Evolutionary conservation across 2,888 invertebrate species (phyloP).

Genomic region (Drosophila falleni): DNA sequence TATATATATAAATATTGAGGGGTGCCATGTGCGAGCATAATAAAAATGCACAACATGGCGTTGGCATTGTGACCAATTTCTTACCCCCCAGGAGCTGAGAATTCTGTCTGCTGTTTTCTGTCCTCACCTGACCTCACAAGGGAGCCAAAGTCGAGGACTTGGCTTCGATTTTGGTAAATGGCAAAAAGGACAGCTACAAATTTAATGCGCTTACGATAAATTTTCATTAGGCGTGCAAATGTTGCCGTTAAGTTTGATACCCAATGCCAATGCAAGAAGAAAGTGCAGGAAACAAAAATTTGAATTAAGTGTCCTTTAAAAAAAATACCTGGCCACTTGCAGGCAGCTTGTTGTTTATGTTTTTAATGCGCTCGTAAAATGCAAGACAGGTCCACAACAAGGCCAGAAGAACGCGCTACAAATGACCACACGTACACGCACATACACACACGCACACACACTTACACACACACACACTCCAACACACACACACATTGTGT

Average conservation of each 20-base stretch:
- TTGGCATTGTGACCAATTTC: conserved; percentile 40
- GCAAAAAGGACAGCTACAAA: conserved; percentile 48
- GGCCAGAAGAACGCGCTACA: conserved; percentile 27
- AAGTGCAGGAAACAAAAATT: conserved; percentile 26
- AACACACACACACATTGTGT: conserved; percentile 17
- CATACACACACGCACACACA: background rate
- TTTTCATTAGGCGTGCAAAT: conserved; percentile 70
- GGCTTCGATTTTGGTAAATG: conserved; percentile 36
- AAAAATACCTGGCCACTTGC: conserved; percentile 28
- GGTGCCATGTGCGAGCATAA: conserved; percentile 50
- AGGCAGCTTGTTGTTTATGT: conserved; percentile 51
- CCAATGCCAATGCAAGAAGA: background rate
- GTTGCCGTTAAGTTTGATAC: conserved; percentile 57
- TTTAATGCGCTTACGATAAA: conserved; percentile 74
- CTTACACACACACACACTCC: background rate
- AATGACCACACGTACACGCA: conserved; percentile 40
- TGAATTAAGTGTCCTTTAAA: conserved; percentile 34
- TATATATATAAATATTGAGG: background rate
- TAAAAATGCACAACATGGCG: conserved; percentile 74
- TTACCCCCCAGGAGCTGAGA: background rate
- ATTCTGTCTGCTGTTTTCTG: background rate
- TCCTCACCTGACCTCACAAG: conserved; percentile 18
- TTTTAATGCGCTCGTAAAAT: conserved; percentile 73
- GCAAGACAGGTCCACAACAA: conserved; percentile 47
- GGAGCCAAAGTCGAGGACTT: background rate